Evolutionary conservation across 2,888 invertebrate species (phyloP), one percentile per base, ranked within the genome.

Genomic region (Eilema depressum): DNA sequence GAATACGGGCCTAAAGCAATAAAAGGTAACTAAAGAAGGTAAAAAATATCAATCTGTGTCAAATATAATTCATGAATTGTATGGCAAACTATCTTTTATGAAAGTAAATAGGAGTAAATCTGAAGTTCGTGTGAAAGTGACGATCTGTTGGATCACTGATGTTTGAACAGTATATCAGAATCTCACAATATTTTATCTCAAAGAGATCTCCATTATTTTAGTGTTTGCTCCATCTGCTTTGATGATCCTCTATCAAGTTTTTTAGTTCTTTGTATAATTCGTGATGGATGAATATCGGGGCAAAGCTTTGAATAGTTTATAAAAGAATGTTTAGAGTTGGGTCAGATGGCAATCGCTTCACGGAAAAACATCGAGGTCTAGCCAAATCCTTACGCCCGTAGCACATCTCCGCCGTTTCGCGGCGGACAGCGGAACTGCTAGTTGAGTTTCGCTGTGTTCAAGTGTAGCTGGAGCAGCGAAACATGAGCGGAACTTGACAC

Each of bases 81-180:
- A n/a, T n/a, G n/a, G n/a, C 1, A 11, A 53, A 30, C 30, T 30
- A 47, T 26, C n/a, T 37, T 37, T 8, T 10, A 25, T 25, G 14
- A 17, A 62, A 61, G 17, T 33, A 68, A 61, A 47, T 28, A n/a
- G 1, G 25, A 47, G 23, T 25, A 64, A 23, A 23, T 62, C 33
- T 28, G 33, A 30, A 10, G 2, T 14, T 30, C 28, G 41, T 23
- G 14, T n/a, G 8, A 53, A 62, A 62, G n/a, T 25, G 47, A 12
- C 37, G 30, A 23, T 68, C 56, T 56, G 33, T 63, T 12, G 26
- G 67, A 60, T 61, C 67, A 67, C 17, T 62, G 53, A 23, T 30
- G 28, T 60, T 41, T 59, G 59, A 37, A 25, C 37, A 20, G 20
- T 20, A 47, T 7, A 37, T 20, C 60, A 47, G n/a, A n/a, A 28